These are phyloP conservation scores for Hyla sarda DNA, from an alignment of 2,113 vertebrate species.

Conservation along the genomic window DNA sequence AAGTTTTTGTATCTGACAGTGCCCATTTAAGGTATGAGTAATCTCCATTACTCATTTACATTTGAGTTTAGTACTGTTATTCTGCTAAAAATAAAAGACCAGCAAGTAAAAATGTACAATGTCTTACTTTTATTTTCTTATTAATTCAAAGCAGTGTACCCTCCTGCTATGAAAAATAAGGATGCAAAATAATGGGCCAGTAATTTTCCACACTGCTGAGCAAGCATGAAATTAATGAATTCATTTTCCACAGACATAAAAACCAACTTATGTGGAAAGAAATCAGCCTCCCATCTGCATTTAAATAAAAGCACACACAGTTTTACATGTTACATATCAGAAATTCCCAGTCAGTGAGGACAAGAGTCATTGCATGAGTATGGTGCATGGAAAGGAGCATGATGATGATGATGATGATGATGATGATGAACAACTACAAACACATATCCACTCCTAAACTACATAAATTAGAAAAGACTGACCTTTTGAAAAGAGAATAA, in stretches of 20 bases:
- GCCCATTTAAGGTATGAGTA: no score
- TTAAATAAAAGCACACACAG: conserved; percentile 18
- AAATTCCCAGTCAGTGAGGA: neutral
- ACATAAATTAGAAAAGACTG: no score
- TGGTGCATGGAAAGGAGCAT: no score
- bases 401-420: no score
- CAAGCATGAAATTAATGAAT: conserved; percentile 37
- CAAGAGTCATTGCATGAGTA: no score
- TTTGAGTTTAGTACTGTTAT: neutral
- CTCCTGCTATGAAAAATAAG: conserved; percentile 25
- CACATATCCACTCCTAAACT: no score
- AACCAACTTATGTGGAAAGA: conserved; percentile 31
- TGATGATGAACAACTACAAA: no score
- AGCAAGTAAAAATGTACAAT: neutral
- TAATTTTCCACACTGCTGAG: conserved; percentile 37
- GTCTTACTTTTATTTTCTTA: conserved; percentile 19
- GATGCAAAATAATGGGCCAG: conserved; percentile 17
- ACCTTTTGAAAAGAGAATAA: no score
- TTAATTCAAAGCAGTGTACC: neutral
- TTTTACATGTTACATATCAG: conserved; percentile 9
- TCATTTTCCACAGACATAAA: conserved; percentile 48
- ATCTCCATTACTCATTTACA: neutral
- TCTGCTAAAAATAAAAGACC: neutral
- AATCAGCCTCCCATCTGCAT: neutral
- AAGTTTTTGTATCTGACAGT: no score